phyloP scores from a whole-genome alignment of 2,797 vertebrate species.

The Sylvia borin region DNA sequence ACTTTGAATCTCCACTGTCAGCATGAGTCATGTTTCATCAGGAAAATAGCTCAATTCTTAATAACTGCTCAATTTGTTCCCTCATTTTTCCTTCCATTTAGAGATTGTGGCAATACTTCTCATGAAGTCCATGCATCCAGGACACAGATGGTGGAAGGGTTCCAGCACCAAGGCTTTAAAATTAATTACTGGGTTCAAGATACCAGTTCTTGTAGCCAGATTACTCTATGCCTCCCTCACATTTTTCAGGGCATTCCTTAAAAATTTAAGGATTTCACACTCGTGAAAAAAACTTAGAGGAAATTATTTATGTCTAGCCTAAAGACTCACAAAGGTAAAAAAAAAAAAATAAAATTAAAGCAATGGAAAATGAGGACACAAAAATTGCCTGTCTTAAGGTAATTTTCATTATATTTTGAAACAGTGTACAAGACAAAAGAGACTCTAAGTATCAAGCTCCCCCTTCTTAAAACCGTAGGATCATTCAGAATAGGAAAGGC shows the following conservation, averaged over 20 bases:
- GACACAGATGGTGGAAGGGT: not conserved
- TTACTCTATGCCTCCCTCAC: not conserved
- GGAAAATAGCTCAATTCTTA: conserved; percentile 40
- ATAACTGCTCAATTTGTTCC: conserved; percentile 8
- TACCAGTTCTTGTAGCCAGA: not conserved
- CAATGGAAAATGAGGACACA: not conserved
- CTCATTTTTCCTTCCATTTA: conserved; percentile 20
- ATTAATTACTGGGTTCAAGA: not conserved
- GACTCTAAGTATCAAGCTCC: not conserved
- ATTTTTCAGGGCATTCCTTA: not conserved
- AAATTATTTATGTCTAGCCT: not conserved
- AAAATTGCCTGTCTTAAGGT: not conserved
- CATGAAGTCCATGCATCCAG: not conserved
- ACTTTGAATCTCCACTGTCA: conserved; percentile 37
- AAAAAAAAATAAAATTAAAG: not conserved
- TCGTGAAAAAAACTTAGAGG: not conserved
- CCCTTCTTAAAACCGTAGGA: not conserved
- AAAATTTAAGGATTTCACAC: not conserved
- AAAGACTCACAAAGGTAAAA: not conserved
- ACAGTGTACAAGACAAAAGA: not conserved
- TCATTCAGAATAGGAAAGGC: not conserved
- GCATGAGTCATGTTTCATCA: conserved; percentile 39
- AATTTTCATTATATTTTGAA: not conserved
- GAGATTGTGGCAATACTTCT: not conserved
- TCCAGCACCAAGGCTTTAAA: not conserved